Evolutionary conservation across 2,888 invertebrate species (phyloP).

Genomic region (Pristionchus maxplancki): DNA sequence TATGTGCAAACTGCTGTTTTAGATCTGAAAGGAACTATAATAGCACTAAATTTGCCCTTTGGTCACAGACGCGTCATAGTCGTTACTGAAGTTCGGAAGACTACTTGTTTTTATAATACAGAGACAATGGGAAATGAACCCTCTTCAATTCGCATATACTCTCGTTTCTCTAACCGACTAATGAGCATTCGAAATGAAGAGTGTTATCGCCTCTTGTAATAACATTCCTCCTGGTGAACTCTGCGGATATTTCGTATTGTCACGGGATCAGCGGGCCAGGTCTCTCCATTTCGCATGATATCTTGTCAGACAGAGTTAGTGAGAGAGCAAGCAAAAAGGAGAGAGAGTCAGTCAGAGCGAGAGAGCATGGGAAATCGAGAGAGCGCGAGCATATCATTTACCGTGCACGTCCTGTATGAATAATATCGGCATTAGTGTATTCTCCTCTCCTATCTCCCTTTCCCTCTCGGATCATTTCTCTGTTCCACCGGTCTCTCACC

Average conservation of each 20-base stretch:
- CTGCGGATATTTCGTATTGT: neutral
- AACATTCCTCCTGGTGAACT: neutral
- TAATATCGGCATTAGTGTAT: conserved; percentile 38
- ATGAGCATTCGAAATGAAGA: neutral
- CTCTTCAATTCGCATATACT: neutral
- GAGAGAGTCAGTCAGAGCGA: too few species aligned
- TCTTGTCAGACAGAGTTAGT: neutral
- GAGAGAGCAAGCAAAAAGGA: too few species aligned
- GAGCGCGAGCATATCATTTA: neutral
- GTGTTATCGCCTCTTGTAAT: neutral
- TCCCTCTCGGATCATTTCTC: neutral
- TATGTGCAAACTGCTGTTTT: too few species aligned
- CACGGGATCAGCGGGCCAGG: neutral
- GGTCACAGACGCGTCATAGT: too few species aligned
- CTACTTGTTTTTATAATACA: neutral
- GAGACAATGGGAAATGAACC: too few species aligned
- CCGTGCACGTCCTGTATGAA: conserved; percentile 23
- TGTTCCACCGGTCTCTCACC: neutral
- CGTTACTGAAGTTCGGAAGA: neutral
- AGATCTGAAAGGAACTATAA: too few species aligned
- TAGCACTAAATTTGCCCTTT: too few species aligned
- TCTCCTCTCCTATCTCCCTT: conserved; percentile 15
- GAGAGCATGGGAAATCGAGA: neutral
- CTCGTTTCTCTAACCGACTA: neutral
- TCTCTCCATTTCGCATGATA: neutral